phyloP scores from a whole-genome alignment of 2,888 invertebrate species.

The Ophonus ardosiacus region DNA sequence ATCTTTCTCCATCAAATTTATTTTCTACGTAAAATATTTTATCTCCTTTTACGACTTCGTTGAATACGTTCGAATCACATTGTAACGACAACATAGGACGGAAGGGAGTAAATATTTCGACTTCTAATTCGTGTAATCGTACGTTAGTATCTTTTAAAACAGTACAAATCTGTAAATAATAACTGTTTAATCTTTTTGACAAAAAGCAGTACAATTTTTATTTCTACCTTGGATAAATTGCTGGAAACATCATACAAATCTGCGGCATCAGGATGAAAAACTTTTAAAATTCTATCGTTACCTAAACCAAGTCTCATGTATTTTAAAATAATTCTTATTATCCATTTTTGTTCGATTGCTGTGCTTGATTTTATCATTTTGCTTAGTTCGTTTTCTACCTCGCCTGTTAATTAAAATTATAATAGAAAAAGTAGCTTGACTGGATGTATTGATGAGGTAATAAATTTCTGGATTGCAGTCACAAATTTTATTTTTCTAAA shows the following conservation, averaged over 20 bases:
- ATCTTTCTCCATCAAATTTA: slow-evolving; percentile 96
- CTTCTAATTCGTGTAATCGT: slow-evolving; percentile 82
- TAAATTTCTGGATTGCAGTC: too few species aligned
- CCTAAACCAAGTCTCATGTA: slow-evolving; percentile 88
- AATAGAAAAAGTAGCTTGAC: too few species aligned
- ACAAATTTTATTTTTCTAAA: too few species aligned
- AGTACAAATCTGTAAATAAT: slow-evolving; percentile 80
- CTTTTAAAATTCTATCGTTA: slow-evolving; percentile 82
- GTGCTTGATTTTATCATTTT: slow-evolving; percentile 83
- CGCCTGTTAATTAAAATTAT: slow-evolving; percentile 71
- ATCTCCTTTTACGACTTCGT: slow-evolving; percentile 78
- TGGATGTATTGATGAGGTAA: too few species aligned
- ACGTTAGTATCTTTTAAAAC: slow-evolving; percentile 81
- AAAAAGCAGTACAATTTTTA: not conserved
- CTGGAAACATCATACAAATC: slow-evolving; percentile 85
- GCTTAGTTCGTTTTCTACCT: slow-evolving; percentile 81
- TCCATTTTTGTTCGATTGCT: slow-evolving; percentile 91
- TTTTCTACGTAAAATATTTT: slow-evolving; percentile 84
- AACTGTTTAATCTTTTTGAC: not conserved
- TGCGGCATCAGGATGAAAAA: slow-evolving; percentile 89
- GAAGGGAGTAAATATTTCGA: slow-evolving; percentile 87
- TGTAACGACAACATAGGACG: slow-evolving; percentile 93
- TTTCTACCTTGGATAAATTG: slow-evolving; percentile 79
- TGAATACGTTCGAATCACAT: slow-evolving; percentile 80
- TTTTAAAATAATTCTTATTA: slow-evolving; percentile 92